A percentile compares a stretch with the other conserved stretches of the same genome.
These are phyloP conservation scores for Dryocosmus kuriphilus DNA, from an alignment of 2,888 invertebrate genomes.

Conservation along the genomic window DNA sequence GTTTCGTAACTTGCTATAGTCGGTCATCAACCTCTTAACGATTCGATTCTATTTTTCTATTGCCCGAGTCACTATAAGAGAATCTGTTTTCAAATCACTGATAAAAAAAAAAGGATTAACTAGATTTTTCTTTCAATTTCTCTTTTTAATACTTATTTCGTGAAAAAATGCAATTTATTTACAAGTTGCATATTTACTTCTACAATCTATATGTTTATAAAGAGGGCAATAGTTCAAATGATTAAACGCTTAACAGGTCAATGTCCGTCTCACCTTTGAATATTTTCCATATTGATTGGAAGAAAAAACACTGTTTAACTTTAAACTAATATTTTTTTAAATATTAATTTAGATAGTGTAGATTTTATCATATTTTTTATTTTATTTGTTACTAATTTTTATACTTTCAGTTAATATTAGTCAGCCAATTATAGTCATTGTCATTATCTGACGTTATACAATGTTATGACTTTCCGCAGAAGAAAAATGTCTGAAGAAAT, in stretches of 20 bases:
- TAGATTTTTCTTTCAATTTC: background rate
- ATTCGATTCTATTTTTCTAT: background rate
- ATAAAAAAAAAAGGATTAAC: background rate
- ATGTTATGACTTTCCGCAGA: background rate
- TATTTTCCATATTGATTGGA: background rate
- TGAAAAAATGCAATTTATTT: background rate
- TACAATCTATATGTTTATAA: background rate
- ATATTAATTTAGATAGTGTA: background rate
- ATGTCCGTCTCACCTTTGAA: background rate
- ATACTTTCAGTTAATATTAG: background rate
- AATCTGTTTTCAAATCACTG: background rate
- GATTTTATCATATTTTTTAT: background rate
- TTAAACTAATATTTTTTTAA: background rate
- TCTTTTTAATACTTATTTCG: background rate
- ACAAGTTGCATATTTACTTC: background rate
- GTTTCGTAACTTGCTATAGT: background rate
- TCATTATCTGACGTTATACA: background rate
- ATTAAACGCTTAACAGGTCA: constrained; percentile 9
- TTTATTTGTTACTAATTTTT: background rate
- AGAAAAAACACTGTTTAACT: background rate
- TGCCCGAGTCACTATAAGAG: background rate
- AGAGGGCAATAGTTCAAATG: background rate
- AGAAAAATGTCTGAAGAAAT: constrained; percentile 10
- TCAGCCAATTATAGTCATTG: background rate
- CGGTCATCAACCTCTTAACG: background rate